Evolutionary conservation across 1,140 invertebrate genomes (phyloP).

Genomic region (Megathymus violae): DNA sequence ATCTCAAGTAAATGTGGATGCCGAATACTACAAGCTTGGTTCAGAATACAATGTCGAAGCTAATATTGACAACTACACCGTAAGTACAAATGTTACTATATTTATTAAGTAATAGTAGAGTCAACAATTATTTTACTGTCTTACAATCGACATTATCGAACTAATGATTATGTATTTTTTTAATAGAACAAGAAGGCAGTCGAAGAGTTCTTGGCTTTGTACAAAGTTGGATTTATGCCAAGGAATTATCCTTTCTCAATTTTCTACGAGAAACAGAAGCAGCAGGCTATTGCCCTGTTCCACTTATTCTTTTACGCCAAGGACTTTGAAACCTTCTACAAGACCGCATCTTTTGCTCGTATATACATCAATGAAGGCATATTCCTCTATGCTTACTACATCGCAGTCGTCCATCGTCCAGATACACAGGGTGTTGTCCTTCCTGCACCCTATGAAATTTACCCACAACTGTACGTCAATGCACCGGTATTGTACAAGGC

Average conservation of each 20-base stretch:
- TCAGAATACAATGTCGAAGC: constrained; percentile 58
- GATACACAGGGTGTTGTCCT: constrained; percentile 85
- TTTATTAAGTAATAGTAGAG: neutral
- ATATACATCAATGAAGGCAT: constrained; percentile 85
- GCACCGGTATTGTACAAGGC: constrained; percentile 84
- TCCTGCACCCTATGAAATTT: constrained; percentile 86
- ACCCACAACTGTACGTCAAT: constrained; percentile 86
- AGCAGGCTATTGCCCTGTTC: constrained; percentile 82
- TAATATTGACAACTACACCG: constrained; percentile 53
- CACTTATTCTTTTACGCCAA: constrained; percentile 86
- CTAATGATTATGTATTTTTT: too few relatives aligned
- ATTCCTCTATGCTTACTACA: constrained; percentile 85
- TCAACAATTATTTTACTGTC: too few relatives aligned
- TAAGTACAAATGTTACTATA: neutral
- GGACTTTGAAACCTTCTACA: constrained; percentile 86
- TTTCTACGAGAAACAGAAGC: constrained; percentile 81
- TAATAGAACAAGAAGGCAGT: constrained; percentile 75
- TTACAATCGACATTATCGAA: too few relatives aligned
- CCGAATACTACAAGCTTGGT: constrained; percentile 65
- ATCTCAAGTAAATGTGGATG: constrained; percentile 49
- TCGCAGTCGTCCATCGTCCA: constrained; percentile 84
- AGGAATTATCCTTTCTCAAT: constrained; percentile 83
- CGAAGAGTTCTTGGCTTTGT: constrained; percentile 82
- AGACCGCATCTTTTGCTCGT: constrained; percentile 85
- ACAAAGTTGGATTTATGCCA: constrained; percentile 78